phyloP scores from a whole-genome alignment of 2,888 invertebrate species.

The Erynnis tages region DNA sequence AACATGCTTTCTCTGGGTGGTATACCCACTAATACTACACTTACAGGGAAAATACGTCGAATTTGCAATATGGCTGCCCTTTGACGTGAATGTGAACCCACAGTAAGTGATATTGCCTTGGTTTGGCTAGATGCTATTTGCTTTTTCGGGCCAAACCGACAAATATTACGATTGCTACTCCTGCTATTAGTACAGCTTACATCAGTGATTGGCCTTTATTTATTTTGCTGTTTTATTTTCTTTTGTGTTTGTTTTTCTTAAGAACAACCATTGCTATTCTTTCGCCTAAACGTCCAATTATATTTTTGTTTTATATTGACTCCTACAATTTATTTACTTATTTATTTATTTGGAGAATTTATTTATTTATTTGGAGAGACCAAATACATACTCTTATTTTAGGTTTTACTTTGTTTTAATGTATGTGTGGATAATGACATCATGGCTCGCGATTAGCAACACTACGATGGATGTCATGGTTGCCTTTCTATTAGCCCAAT shows the following conservation, averaged over 20 bases:
- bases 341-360: too few species aligned
- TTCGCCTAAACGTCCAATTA: too few species aligned
- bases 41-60: constrained; percentile 46
- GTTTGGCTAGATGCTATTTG: constrained; percentile 9
- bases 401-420: constrained; percentile 48
- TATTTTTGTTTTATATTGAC: too few species aligned
- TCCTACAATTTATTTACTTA: too few species aligned
- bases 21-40: constrained; percentile 48
- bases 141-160: constrained; percentile 8
- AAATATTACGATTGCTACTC: constrained; percentile 13
- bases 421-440: constrained; percentile 53
- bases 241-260: too few species aligned
- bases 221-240: constrained; percentile 1
- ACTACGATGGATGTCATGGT: constrained; percentile 54
- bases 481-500: constrained; percentile 49
- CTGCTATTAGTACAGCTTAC: neutral
- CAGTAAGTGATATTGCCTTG: constrained; percentile 44
- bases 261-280: neutral
- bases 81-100: constrained; percentile 45
- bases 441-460: constrained; percentile 52
- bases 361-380: neutral
- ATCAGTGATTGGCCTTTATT: neutral
- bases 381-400: too few species aligned
- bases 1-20: constrained; percentile 52
- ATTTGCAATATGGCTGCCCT: constrained; percentile 59